Base-by-base conservation (phyloP, 2,888 invertebrate species). In the Diarsia rubi region DNA sequence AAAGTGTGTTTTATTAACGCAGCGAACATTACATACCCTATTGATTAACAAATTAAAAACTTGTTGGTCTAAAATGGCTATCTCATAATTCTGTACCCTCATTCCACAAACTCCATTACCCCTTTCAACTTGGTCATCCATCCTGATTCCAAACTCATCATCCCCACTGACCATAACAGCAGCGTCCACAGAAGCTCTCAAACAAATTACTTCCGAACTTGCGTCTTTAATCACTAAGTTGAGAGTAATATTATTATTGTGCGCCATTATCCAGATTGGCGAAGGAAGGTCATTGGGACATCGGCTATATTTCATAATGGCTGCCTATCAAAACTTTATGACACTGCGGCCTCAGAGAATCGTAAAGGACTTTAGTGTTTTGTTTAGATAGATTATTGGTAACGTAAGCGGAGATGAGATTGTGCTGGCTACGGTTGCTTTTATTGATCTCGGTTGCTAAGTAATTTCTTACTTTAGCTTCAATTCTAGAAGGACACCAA, bases 251-350 rank as follows among this genome's bases (percentile, higher is more conserved):
- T 82, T 85, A 81, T 88, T 88, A 86, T 88, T 86, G 86, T 84
- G 74, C 69, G 81, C 72, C 89, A 88, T 89, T 89, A 89, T 89
- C 84, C 79, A 69, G 82, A 89, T 89, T 89, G 87, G 82, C 75
- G 71, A 72, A 70, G 74, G 71, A 73, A 81, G 88, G 82, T 85
- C 86, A 89, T 82, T 72, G 83, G 88, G 82, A 84, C 86, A 89
- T 82, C 73, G 83, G 71, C 82, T 79, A 89, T 88, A 88, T 88
- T 86, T 88, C 90, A 88, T 92, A 92, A 93, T 90, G 89, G 85
- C 82, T 73, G 78, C 84, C 89, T 90, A 94, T 94, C 92, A 93
- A 94, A 93, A 91, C 89, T 94, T 94, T 93, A 94, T 88, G 92
- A 86, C 86, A 84, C 81, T 83, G 84, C 84, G 79, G 85, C 90